Percentiles rank a stretch among this genome's conserved stretches.
phyloP scores from a whole-genome alignment of 2,113 vertebrate genomes.

The Rhinolophus sinicus region DNA sequence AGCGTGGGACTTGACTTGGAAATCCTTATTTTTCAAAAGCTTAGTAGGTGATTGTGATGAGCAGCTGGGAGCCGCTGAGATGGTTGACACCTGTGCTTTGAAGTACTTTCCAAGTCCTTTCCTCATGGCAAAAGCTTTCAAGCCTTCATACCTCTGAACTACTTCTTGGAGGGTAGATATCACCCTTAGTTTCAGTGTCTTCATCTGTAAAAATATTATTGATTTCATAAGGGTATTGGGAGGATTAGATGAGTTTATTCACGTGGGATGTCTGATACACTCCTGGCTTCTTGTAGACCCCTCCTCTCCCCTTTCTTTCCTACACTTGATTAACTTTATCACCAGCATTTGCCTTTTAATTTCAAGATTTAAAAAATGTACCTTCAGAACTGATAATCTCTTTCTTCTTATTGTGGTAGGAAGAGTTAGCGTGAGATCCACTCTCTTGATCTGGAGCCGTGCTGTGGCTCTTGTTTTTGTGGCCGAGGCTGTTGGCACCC shows the following conservation, averaged over 20 bases:
- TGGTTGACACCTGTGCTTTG: not conserved
- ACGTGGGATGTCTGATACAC: not conserved
- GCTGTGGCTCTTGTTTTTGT: not conserved
- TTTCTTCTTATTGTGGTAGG: not conserved
- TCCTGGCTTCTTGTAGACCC: not conserved
- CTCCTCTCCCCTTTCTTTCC: not conserved
- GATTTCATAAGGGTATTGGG: not conserved
- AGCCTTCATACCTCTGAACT: not conserved
- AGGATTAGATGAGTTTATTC: not conserved
- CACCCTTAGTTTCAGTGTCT: not conserved
- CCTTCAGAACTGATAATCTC: not conserved
- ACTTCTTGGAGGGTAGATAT: not conserved
- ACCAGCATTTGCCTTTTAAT: constrained; percentile 1
- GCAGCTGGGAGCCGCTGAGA: not conserved
- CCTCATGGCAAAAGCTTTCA: not conserved
- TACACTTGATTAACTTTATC: not conserved
- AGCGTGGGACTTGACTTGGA: not conserved
- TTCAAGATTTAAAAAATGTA: constrained; percentile 12
- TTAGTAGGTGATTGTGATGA: not conserved
- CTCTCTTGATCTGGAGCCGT: rapidly evolving
- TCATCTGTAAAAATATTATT: not conserved
- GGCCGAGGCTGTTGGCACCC: not conserved
- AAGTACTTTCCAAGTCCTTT: not conserved
- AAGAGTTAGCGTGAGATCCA: not conserved
- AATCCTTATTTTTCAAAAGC: not conserved